Conservation (phyloP, 2,113 vertebrate species). For the Himantopus leucocephalus region DNA sequence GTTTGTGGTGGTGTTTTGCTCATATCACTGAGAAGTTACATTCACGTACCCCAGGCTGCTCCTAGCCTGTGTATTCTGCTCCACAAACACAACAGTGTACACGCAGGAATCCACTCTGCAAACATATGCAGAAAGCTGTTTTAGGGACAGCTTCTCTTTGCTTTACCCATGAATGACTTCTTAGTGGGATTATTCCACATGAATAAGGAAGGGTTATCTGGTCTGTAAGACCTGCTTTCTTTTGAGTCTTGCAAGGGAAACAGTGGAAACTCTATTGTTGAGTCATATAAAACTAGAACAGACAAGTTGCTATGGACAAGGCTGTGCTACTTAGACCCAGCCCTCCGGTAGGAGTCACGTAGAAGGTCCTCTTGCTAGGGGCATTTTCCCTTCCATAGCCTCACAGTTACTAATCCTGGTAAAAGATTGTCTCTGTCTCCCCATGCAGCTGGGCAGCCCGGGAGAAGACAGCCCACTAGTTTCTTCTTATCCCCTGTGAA, state of each 20-base stretch:
- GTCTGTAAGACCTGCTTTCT: constrained; percentile 53
- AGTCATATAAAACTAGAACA: constrained; percentile 44
- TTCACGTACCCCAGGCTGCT: not conserved
- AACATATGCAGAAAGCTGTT: constrained; percentile 27
- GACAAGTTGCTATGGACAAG: not conserved
- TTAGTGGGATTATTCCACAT: constrained; percentile 63
- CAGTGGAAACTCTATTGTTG: constrained; percentile 54
- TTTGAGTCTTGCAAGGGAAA: constrained; percentile 57
- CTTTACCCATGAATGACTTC: constrained; percentile 65
- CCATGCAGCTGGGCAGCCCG: not conserved
- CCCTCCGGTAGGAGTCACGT: not conserved
- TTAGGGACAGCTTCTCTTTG: constrained; percentile 56
- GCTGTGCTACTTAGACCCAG: not conserved
- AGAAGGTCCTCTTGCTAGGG: not conserved
- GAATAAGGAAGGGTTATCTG: constrained; percentile 66
- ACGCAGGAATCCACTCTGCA: constrained; percentile 25
- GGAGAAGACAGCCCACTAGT: not conserved
- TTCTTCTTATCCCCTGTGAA: not conserved
- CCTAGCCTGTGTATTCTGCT: not conserved
- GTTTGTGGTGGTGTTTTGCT: not conserved
- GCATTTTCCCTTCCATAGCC: not conserved
- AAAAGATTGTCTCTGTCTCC: not conserved
- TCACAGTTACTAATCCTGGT: not conserved
- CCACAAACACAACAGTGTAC: not conserved
- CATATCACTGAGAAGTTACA: not conserved